Evolutionary conservation across 2,113 vertebrate genomes (phyloP), one percentile per base, ranked within the genome.

Genomic region (Aix galericulata): DNA sequence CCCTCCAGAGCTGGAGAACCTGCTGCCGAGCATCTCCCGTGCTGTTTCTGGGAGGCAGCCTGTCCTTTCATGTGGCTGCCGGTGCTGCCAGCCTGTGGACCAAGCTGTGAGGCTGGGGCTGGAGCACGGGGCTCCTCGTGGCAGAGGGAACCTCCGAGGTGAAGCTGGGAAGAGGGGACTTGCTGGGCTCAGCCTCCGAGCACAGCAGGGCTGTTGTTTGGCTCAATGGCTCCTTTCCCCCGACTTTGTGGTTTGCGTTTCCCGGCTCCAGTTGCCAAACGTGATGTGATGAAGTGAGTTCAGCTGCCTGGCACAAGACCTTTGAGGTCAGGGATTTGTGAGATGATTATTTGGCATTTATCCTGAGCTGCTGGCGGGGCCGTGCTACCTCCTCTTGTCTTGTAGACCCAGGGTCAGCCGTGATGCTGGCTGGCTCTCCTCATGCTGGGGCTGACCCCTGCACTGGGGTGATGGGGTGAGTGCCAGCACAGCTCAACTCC

Each of bases 11-110:
- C 72, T 90, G 82, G 14, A 55, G 53, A 64, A 44, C 0, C 1
- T 18, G 40, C 85, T 44, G 38, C 27, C 42, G 50, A 27, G 75
- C 34, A 6, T 48, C 34, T 88, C 32, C 53, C 3, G 6, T 22
- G 40, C 67, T 0, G 0, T 5, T 52, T 29, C 44, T 26, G 15
- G 3, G 16, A 10, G 20, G 21, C 52, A 31, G 0, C 0, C 1
- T 29, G 78, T 66, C 63, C 1, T 0, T 44, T 55, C 6, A 18
- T 59, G 66, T 40, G 36, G 52, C 42, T 68, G 36, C 25, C 0
- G 6, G 11, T 55, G 56, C 82, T 85, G 66, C 63, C 25, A 17
- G 60, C 60, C n/a, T 6, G 7, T 36, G 38, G 34, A 26, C 14
- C 60, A 63, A 40, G 26, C 62, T 6, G 55, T 58, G 62, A 23